Conservation (phyloP, 37 sponge, comb jelly and placozoan genomes). For the Petrosia ficiformis region DNA sequence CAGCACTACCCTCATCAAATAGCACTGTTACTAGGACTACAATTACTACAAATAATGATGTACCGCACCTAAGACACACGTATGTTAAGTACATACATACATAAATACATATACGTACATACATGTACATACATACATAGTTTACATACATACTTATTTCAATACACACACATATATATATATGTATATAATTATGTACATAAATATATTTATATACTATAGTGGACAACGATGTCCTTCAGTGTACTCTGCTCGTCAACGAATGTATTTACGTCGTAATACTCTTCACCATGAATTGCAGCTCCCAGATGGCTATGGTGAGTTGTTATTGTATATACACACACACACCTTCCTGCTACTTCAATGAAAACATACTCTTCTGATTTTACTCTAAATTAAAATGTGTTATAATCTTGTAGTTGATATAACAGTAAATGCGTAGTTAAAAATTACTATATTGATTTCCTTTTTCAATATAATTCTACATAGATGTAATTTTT, state of each 20-base stretch:
- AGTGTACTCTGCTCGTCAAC: constrained; percentile 30
- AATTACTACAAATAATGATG: neutral
- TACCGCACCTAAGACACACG: no score
- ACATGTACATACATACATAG: no score
- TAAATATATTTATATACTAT: no score
- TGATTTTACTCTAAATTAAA: neutral
- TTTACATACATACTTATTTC: no score
- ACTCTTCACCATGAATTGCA: constrained; percentile 69
- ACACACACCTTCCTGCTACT: neutral
- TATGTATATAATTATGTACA: no score
- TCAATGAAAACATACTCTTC: no score
- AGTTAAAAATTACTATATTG: neutral
- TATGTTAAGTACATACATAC: no score
- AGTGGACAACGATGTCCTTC: no score
- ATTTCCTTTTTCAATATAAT: no score
- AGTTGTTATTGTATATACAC: neutral
- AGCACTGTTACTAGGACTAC: neutral
- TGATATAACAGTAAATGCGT: neutral
- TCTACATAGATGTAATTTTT: no score
- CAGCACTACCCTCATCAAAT: neutral
- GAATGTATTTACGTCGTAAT: constrained; percentile 56
- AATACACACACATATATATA: no score
- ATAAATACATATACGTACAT: no score
- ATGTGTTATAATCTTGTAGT: neutral
- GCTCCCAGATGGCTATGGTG: constrained; percentile 83